Evolutionary conservation across 2,888 invertebrate species (phyloP).

Genomic region (Teinopalpus imperialis): DNA sequence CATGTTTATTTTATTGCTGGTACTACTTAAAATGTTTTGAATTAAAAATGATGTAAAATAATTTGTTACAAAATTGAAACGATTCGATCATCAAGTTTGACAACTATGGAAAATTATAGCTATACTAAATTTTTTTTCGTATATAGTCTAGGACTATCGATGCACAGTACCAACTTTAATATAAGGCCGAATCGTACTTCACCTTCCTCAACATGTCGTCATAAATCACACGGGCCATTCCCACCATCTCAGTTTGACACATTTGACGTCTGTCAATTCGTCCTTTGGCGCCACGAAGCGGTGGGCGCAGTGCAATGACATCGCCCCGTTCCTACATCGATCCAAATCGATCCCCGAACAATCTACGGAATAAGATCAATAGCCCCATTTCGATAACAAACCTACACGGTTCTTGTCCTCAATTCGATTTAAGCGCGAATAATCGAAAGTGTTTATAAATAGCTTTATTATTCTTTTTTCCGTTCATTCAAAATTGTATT

Average conservation of each 20-base stretch:
- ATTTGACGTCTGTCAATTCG: constrained; percentile 27
- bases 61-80: too few relatives aligned
- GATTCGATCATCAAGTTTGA: too few relatives aligned
- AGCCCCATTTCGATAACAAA: constrained; percentile 40
- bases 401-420: constrained; percentile 35
- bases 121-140: too few relatives aligned
- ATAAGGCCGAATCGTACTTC: too few relatives aligned
- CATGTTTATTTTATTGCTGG: too few relatives aligned
- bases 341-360: constrained; percentile 52
- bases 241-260: constrained; percentile 30
- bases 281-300: constrained; percentile 21
- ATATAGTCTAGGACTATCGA: too few relatives aligned
- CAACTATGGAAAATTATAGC: too few relatives aligned
- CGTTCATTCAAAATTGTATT: background rate
- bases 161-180: too few relatives aligned
- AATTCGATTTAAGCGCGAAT: constrained; percentile 10
- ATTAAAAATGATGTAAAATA: too few relatives aligned
- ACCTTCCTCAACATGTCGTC: constrained; percentile 10
- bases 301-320: constrained; percentile 59
- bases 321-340: constrained; percentile 65
- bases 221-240: constrained; percentile 13
- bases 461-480: background rate
- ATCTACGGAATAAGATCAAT: constrained; percentile 37
- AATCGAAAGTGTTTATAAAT: constrained; percentile 13
- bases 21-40: too few relatives aligned